Evolutionary conservation across 2,113 vertebrate genomes (phyloP), one percentile per base, ranked within the genome.

Genomic region (Passerina amoena): DNA sequence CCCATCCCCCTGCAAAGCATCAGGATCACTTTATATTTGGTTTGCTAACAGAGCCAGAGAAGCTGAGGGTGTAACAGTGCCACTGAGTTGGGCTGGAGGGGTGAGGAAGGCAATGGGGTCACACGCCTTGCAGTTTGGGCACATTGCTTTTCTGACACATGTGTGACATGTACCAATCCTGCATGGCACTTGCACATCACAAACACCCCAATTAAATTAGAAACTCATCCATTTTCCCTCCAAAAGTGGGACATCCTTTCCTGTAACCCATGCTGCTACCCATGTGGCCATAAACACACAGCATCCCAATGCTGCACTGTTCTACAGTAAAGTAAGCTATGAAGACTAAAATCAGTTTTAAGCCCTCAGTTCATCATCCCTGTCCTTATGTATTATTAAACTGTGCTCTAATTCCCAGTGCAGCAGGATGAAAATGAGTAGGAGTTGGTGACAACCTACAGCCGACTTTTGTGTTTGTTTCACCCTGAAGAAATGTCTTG

Each of bases 81-180:
- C 2, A 0, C 33, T 51, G 77, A 51, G 24, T 7, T 53, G 63
- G 33, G 31, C 59, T 89, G 53, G 11, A 75, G 51, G 25, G 47
- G 3, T 59, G 42, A 65, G 61, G 77, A 45, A 38, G 20, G 45
- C 42, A 48, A 16, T 1, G 1, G 33, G 38, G 10, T 47, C 38
- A 48, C 44, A 27, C 12, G 4, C 3, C 11, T 9, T 42, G 13
- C 5, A 7, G 4, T 21, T 48, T 1, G 1, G 37, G n/a, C 16
- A 64, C 44, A 3, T 19, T 33, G 68, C 59, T 60, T 15, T 30
- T 33, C 50, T 54, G 35, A 59, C 8, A 13, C 3, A 1, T 9
- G 9, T 35, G 27, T 57, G 61, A 64, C 24, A 19, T 6, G 12
- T 30, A 37, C 25, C 42, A 35, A 24, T 19, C 59, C 63, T 65